Base-by-base conservation (phyloP, 1,140 invertebrate species). In the Leptoteleia sp. region DNA sequence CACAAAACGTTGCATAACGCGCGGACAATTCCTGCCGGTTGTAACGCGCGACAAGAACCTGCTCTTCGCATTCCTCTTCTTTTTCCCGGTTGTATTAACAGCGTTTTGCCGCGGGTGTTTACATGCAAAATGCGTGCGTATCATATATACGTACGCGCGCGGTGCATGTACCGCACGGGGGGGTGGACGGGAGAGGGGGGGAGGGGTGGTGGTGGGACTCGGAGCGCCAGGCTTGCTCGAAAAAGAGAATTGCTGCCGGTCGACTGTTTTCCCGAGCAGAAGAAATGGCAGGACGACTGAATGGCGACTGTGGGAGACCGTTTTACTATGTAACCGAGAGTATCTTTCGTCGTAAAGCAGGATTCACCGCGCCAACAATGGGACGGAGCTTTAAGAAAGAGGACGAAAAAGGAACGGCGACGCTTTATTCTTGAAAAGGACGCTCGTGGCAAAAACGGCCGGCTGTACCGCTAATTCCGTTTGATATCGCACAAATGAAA, bases 281-380 rank as follows among this genome's bases (percentile, higher is more conserved):
- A 73, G 70, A 57, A 79, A 55, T 25, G 38, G 59, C 48, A 33
- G 59, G 33, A 67, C 68, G 70, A 79, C 48, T 67, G 62, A 79
- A 68, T 70, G 68, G 64, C 50, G 61, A 61, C 65, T 77, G 48
- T 54, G 52, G 33, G 47, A 70, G 40, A 50, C 61, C 54, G 55
- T 72, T 72, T 72, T 68, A 62, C 61, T 68, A 62, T 68, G 55
- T 64, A 62, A 59, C 42, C 35, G 31, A 50, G 54, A 65, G 59
- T 59, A 61, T 59, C 47, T 76, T 35, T 33, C 50, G 52, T 71
- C 59, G 65, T 75, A 64, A 73, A 73, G 48, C 50, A 43, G 70
- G 35, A 64, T 65, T 57, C 59, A 35, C 27, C 8, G 25, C 5
- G 22, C 48, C 29, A 65, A 59, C 70, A 65, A 73, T 73, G 52